phyloP scores from a whole-genome alignment of 1,140 invertebrate species.

The Spodoptera litura region DNA sequence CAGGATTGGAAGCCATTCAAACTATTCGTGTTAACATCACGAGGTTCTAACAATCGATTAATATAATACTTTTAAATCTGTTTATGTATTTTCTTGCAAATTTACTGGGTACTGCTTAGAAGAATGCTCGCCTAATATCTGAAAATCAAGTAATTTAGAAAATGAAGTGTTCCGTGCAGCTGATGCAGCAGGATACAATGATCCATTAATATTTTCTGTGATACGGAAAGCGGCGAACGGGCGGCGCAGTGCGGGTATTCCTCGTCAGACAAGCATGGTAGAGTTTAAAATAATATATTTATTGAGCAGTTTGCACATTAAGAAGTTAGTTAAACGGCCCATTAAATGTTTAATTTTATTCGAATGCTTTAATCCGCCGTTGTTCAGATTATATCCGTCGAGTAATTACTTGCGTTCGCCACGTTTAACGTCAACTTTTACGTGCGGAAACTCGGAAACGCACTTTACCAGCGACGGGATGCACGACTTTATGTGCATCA shows the following conservation, averaged over 20 bases:
- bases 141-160: constrained; percentile 18
- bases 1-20: constrained; percentile 55
- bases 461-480: constrained; percentile 29
- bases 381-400: constrained; percentile 54
- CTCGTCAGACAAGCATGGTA: constrained; percentile 35
- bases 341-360: constrained; percentile 69
- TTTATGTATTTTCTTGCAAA: background rate
- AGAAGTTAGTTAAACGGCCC: constrained; percentile 55
- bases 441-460: constrained; percentile 28
- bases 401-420: constrained; percentile 54
- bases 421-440: constrained; percentile 46
- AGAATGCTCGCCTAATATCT: background rate
- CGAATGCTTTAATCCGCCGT: constrained; percentile 54
- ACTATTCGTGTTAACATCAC: constrained; percentile 48
- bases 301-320: constrained; percentile 58
- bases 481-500: constrained; percentile 15
- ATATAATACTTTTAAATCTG: constrained; percentile 20
- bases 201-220: constrained; percentile 48
- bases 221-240: background rate
- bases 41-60: constrained; percentile 39
- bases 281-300: constrained; percentile 68
- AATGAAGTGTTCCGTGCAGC: constrained; percentile 10
- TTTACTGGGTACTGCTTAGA: background rate
- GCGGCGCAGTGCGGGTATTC: background rate
- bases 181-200: constrained; percentile 46